phyloP scores from a whole-genome alignment of 2,113 vertebrate genomes.

The Vulpes ferrilata region DNA sequence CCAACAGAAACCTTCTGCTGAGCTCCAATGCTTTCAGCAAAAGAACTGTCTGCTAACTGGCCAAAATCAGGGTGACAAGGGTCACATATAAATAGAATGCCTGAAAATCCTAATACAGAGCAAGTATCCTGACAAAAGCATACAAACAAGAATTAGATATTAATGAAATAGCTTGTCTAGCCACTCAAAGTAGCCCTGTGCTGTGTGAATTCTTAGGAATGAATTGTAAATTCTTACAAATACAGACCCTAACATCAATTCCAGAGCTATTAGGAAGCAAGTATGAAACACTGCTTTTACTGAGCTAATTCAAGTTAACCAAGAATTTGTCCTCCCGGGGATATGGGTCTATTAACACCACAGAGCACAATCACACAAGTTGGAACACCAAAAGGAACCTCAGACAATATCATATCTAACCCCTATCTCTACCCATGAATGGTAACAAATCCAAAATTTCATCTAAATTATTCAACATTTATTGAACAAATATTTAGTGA shows the following conservation, averaged over 20 bases:
- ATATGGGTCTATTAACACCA: neutral
- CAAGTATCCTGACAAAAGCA: neutral
- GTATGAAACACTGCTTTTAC: neutral
- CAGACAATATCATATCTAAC: neutral
- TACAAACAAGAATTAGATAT: neutral
- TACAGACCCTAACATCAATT: neutral
- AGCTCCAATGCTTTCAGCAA: neutral
- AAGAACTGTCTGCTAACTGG: neutral
- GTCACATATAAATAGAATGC: neutral
- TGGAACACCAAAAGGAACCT: neutral
- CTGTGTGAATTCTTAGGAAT: slow-evolving; percentile 9
- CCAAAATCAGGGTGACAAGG: neutral
- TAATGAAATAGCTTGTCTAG: neutral
- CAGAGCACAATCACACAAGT: neutral
- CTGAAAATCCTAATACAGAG: neutral
- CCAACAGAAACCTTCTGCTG: accelerated
- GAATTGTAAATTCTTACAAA: neutral
- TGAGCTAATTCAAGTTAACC: neutral
- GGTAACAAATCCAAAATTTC: neutral
- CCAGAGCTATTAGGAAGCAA: neutral
- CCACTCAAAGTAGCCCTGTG: neutral
- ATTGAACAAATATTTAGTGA: neutral
- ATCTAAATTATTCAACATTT: neutral
- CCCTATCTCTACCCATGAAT: neutral
- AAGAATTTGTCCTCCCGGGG: neutral